Percentiles rank a stretch among this genome's conserved stretches.
Evolutionary conservation across 2,888 invertebrate species (phyloP).

Genomic region (Polylopha cassiicola): DNA sequence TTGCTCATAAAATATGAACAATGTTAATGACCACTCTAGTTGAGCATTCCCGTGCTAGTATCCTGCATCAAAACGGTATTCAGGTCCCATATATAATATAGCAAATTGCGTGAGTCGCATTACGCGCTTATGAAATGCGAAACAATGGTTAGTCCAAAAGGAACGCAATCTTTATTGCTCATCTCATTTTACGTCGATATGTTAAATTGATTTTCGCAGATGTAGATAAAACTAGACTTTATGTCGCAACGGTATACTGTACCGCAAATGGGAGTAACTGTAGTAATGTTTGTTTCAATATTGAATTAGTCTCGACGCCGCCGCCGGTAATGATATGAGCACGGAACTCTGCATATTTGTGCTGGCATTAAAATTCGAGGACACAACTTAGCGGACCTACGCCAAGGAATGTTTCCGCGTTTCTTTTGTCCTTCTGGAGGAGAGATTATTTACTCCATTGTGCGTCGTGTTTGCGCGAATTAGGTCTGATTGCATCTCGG

Average conservation of each 20-base stretch:
- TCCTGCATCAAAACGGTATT: no score
- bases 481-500: constrained; percentile 42
- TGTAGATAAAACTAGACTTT: constrained; percentile 57
- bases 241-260: constrained; percentile 57
- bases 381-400: constrained; percentile 41
- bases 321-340: constrained; percentile 39
- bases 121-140: constrained; percentile 52
- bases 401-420: constrained; percentile 42
- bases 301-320: constrained; percentile 48
- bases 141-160: constrained; percentile 56
- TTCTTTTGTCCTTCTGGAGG: constrained; percentile 44
- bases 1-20: constrained; percentile 28
- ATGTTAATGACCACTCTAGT: constrained; percentile 33
- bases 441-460: constrained; percentile 44
- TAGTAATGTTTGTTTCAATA: constrained; percentile 59
- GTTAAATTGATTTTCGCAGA: constrained; percentile 60
- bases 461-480: constrained; percentile 35
- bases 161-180: constrained; percentile 61
- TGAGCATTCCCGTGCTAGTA: constrained; percentile 25
- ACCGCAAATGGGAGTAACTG: constrained; percentile 39
- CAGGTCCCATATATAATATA: no score
- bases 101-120: constrained; percentile 49
- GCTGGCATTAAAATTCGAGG: constrained; percentile 22
- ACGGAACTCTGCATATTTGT: constrained; percentile 34
- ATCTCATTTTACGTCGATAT: constrained; percentile 56